Evolutionary conservation across 1,140 invertebrate genomes (phyloP).

Genomic region (Drosophila ficusphila): DNA sequence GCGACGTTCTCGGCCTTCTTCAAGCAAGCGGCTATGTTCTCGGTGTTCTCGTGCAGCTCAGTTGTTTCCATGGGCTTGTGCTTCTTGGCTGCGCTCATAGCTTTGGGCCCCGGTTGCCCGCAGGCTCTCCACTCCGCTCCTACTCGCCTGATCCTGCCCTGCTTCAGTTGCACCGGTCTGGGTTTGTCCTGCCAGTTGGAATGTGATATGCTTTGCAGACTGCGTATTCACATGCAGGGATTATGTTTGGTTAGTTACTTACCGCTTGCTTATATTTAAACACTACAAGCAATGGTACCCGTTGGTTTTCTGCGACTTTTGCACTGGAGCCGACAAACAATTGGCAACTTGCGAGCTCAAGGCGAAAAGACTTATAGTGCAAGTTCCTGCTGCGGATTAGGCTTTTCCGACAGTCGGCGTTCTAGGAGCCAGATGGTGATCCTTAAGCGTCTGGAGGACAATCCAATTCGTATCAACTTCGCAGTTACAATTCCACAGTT

Average conservation of each 20-base stretch:
- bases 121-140: slow-evolving; percentile 41
- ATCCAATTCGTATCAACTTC: slow-evolving; percentile 3
- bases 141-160: slow-evolving; percentile 4
- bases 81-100: slow-evolving; percentile 83
- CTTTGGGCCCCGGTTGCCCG: slow-evolving; percentile 34
- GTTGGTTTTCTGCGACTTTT: slow-evolving; percentile 20
- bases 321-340: slow-evolving; percentile 19
- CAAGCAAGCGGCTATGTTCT: slow-evolving; percentile 71
- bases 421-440: neutral
- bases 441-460: neutral
- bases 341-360: slow-evolving; percentile 15
- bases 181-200: neutral
- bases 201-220: neutral
- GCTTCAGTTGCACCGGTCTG: slow-evolving; percentile 8
- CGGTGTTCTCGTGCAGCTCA: slow-evolving; percentile 75
- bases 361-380: slow-evolving; percentile 5
- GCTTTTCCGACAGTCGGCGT: neutral
- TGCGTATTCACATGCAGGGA: too few relatives aligned
- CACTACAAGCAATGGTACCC: neutral
- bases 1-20: slow-evolving; percentile 58
- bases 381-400: neutral
- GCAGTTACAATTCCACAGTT: slow-evolving; percentile 6
- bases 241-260: neutral
- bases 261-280: neutral
- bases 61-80: slow-evolving; percentile 77